Evolutionary conservation across 2,888 invertebrate genomes (phyloP), one percentile per base, ranked within the genome.

Genomic region (Pyrocoelia pectoralis): DNA sequence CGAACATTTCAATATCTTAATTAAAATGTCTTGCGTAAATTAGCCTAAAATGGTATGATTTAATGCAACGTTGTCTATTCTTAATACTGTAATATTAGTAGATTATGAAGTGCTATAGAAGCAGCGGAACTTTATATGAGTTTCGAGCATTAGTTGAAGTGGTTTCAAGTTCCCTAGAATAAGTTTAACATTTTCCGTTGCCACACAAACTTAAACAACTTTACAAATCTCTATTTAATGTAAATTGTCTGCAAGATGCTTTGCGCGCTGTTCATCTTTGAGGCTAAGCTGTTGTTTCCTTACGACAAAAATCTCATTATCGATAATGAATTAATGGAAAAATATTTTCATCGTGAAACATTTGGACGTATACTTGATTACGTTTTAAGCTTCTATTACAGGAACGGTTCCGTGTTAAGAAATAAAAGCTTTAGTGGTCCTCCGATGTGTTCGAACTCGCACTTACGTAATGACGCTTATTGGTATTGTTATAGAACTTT

Each of bases 381-480:
- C 72, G 67, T 68, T 72, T 70, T 68, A 65, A 63, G 59, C 62
- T 51, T 43, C 62, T 54, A 54, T 58, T 61, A 61, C 59, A 54
- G 51, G 53, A 56, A 63, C 64, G 65, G 67, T 61, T 62, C 56
- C 60, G n/a, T 33, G 33, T 52, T 55, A 66, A 67, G 70, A 71
- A 72, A 72, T 72, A 73, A 71, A 72, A 71, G 67, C 62, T 61
- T 67, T 68, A 72, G 70, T 72, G 68, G 71, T 69, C 72, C 71
- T 72, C 70, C 67, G 72, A 70, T 72, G 70, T 68, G 66, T 71
- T 72, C 67, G 67, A 71, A 72, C 70, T 56, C 66, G 68, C 72
- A 71, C 72, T 72, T 72, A 72, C 70, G 71, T 73, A 74, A 74
- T 73, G 72, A 72, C 70, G 69, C 70, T 74, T 72, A 73, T 73